A percentile compares a stretch with the other conserved stretches of the same genome.
Evolutionary conservation across 2,888 invertebrate species (phyloP).

Genomic region (Galerucella pusilla): DNA sequence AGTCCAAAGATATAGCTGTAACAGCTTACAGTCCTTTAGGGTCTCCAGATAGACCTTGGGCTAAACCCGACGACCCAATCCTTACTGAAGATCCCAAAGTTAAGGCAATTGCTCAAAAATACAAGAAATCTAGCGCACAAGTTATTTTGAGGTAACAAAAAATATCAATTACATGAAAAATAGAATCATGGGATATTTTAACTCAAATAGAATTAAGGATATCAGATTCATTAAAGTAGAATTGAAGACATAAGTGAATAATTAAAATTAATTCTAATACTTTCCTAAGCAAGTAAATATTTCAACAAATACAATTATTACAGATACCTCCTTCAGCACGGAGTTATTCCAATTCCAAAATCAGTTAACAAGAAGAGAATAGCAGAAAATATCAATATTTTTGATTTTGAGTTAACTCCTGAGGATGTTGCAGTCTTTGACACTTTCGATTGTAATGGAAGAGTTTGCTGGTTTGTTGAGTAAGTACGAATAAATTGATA

Average conservation of each 20-base stretch:
- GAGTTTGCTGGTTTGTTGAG: constrained; percentile 71
- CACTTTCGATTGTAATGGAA: constrained; percentile 73
- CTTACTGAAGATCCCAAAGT: constrained; percentile 79
- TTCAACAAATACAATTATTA: not conserved
- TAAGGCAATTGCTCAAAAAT: constrained; percentile 70
- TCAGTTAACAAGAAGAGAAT: constrained; percentile 78
- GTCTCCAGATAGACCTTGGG: constrained; percentile 87
- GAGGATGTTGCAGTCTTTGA: constrained; percentile 76
- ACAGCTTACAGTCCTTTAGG: constrained; percentile 91
- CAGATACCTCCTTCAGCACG: constrained; percentile 74
- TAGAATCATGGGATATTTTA: not conserved
- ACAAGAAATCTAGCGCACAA: constrained; percentile 77
- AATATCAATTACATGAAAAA: not conserved
- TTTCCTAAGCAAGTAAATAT: too few species aligned
- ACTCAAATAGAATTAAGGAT: not conserved
- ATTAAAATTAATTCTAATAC: not conserved
- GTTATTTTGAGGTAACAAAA: constrained; percentile 70
- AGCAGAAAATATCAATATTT: constrained; percentile 75
- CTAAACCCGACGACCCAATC: constrained; percentile 77
- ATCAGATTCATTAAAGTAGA: not conserved
- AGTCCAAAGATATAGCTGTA: constrained; percentile 72
- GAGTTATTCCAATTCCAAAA: constrained; percentile 82
- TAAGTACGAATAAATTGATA: constrained; percentile 61
- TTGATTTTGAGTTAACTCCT: constrained; percentile 75
- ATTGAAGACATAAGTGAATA: too few species aligned